Conservation (phyloP, 2,888 invertebrate genomes). For the Fragum whitleyi region DNA sequence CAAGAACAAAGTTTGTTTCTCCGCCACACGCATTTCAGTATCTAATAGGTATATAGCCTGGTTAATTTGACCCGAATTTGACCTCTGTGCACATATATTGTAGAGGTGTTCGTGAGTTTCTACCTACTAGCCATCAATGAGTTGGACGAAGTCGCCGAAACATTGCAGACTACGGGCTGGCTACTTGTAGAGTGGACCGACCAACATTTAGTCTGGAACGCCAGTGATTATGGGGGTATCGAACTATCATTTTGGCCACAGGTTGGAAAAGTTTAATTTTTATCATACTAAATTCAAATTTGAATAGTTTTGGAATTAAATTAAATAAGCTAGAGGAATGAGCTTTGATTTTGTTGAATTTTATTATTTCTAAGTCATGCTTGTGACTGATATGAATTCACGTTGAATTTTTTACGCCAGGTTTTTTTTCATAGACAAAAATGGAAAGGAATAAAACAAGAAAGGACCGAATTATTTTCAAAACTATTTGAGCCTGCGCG, state of each 20-base stretch:
- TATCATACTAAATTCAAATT: neutral
- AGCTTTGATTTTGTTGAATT: neutral
- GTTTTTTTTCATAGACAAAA: no score
- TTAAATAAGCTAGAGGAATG: neutral
- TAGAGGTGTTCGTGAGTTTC: slow-evolving; percentile 18
- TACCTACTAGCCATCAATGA: slow-evolving; percentile 14
- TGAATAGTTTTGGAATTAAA: neutral
- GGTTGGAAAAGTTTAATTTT: neutral
- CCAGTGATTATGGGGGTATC: neutral
- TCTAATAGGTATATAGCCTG: no score
- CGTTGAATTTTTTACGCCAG: no score
- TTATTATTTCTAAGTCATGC: neutral
- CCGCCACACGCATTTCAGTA: no score
- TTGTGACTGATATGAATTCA: no score
- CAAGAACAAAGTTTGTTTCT: no score
- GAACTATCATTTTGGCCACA: slow-evolving; percentile 17
- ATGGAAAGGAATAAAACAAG: no score
- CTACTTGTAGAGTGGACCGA: slow-evolving; percentile 6
- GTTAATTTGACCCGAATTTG: no score
- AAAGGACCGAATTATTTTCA: no score
- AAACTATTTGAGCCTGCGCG: no score
- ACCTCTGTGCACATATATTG: no score
- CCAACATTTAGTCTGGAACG: slow-evolving; percentile 11
- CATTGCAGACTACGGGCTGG: slow-evolving; percentile 7
- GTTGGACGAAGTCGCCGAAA: neutral